Percentiles rank a stretch among this genome's conserved stretches.
phyloP scores from a whole-genome alignment of 2,888 invertebrate genomes.

The Amaurobius ferox region DNA sequence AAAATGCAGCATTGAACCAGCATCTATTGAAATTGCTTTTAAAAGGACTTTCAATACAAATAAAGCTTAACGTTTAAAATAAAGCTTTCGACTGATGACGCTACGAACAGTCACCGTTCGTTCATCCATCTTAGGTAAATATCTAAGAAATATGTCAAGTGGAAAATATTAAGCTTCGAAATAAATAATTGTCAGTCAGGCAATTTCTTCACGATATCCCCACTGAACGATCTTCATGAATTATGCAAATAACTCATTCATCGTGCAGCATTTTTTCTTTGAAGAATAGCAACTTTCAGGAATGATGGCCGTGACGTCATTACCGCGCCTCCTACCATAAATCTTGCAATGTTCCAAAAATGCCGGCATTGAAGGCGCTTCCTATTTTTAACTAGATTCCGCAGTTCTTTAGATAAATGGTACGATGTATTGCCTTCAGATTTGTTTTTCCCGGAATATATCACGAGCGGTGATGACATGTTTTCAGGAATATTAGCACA shows the following conservation, averaged over 20 bases:
- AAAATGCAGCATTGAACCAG: too few species aligned
- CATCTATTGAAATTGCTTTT: too few species aligned
- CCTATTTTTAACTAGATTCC: slow-evolving; percentile 42
- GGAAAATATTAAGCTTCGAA: slow-evolving; percentile 14
- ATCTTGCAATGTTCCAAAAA: slow-evolving; percentile 17
- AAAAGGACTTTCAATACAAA: too few species aligned
- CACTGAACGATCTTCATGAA: slow-evolving; percentile 29
- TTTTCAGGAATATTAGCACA: too few species aligned
- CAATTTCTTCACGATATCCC: slow-evolving; percentile 30
- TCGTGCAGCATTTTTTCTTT: slow-evolving; percentile 31
- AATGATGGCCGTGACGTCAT: slow-evolving; percentile 55
- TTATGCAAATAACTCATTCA: slow-evolving; percentile 56
- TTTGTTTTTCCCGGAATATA: too few species aligned
- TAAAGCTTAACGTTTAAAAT: too few species aligned
- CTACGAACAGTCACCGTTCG: too few species aligned
- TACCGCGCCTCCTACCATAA: slow-evolving; percentile 31
- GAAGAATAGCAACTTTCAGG: slow-evolving; percentile 28
- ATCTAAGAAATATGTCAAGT: background rate
- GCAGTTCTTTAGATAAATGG: background rate
- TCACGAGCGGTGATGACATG: too few species aligned
- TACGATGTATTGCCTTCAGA: too few species aligned
- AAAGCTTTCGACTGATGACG: too few species aligned
- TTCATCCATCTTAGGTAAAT: too few species aligned
- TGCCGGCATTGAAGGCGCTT: background rate
- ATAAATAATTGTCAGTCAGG: slow-evolving; percentile 36